A percentile compares a stretch with the other conserved stretches of the same genome.
These are phyloP conservation scores for Physella acuta DNA, from an alignment of 1,140 invertebrate species.

Conservation along the genomic window DNA sequence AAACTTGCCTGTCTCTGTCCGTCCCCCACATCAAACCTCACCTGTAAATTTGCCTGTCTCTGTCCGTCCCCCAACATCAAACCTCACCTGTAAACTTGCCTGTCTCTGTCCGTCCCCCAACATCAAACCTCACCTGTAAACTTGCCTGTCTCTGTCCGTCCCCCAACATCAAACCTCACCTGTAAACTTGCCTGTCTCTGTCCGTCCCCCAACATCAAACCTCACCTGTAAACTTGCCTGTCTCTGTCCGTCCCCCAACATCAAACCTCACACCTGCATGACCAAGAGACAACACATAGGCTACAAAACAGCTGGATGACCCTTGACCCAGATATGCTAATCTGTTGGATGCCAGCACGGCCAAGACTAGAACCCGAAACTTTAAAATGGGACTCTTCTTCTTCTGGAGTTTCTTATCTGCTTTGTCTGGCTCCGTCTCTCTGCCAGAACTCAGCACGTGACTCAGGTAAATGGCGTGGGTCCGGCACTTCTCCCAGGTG, in stretches of 20 bases:
- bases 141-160: too few species aligned
- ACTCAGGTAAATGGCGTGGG: slow-evolving; percentile 44
- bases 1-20: too few species aligned
- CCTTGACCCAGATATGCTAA: slow-evolving; percentile 35
- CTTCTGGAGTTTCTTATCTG: slow-evolving; percentile 16
- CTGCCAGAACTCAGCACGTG: slow-evolving; percentile 43
- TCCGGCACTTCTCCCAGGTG: slow-evolving; percentile 46
- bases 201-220: too few species aligned
- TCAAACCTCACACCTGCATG: slow-evolving; percentile 44
- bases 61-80: too few species aligned
- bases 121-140: too few species aligned
- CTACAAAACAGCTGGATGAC: slow-evolving; percentile 44
- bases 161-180: too few species aligned
- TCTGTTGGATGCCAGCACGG: slow-evolving; percentile 53
- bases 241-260: slow-evolving; percentile 36
- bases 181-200: too few species aligned
- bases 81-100: too few species aligned
- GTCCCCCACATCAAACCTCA: too few species aligned
- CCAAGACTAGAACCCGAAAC: slow-evolving; percentile 49
- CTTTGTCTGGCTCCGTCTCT: slow-evolving; percentile 32
- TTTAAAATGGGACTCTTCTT: slow-evolving; percentile 41
- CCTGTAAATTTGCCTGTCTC: too few species aligned
- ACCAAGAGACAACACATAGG: slow-evolving; percentile 43
- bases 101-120: too few species aligned
- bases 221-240: slow-evolving; percentile 38